phyloP scores from a whole-genome alignment of 1,140 invertebrate species.

The Lepidurus couesii region DNA sequence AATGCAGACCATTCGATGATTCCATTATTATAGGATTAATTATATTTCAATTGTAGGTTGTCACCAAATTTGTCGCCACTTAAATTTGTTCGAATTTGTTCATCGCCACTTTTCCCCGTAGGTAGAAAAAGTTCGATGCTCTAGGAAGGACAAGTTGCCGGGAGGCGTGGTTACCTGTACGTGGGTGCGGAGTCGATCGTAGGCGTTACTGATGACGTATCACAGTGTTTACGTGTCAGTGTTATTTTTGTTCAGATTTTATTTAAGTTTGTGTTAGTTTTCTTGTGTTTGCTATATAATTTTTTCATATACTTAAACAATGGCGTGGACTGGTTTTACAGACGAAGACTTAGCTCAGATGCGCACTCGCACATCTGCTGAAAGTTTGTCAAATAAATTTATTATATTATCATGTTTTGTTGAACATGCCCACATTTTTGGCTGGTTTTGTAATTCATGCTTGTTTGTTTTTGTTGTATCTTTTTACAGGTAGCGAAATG shows the following conservation, averaged over 20 bases:
- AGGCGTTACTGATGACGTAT: neutral
- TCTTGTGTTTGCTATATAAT: neutral
- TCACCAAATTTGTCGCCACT: no score
- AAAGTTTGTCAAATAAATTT: neutral
- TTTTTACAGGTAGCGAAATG: slow-evolving; percentile 14
- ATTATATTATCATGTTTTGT: neutral
- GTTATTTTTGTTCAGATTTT: slow-evolving; percentile 2
- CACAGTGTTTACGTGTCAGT: neutral
- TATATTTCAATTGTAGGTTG: no score
- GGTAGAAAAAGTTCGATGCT: neutral
- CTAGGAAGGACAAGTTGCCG: neutral
- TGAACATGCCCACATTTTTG: neutral
- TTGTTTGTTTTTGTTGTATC: slow-evolving; percentile 13
- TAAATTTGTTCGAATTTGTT: no score
- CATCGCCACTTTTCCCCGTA: neutral
- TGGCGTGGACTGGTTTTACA: slow-evolving; percentile 38
- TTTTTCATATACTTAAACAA: slow-evolving; percentile 24
- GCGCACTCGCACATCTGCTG: neutral
- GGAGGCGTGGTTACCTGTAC: neutral
- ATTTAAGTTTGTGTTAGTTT: neutral
- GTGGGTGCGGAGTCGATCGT: neutral
- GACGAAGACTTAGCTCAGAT: slow-evolving; percentile 39
- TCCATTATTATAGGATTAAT: no score
- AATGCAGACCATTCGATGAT: neutral
- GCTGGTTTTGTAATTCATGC: neutral